Percentiles rank a stretch among this genome's conserved stretches.
phyloP scores from a whole-genome alignment of 2,113 vertebrate species.

The Pangasianodon hypophthalmus region DNA sequence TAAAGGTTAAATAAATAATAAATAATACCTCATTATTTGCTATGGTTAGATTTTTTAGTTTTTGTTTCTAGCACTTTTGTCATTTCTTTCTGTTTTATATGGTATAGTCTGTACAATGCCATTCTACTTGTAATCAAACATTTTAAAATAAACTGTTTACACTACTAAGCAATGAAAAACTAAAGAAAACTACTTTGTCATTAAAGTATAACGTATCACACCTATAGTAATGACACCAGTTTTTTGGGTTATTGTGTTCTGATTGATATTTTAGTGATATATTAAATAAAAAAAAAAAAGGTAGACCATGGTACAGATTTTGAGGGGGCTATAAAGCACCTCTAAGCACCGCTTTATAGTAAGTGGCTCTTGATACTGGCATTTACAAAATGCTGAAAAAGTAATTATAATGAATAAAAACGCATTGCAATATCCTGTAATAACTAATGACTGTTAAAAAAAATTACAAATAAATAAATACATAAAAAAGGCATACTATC shows the following conservation, averaged over 20 bases:
- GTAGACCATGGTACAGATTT: too few species aligned
- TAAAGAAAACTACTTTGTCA: background rate
- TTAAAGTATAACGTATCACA: background rate
- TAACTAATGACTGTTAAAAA: background rate
- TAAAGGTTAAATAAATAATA: too few species aligned
- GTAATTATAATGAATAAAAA: background rate
- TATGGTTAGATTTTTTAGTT: too few species aligned
- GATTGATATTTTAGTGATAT: background rate
- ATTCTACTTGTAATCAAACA: too few species aligned
- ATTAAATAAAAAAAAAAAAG: background rate
- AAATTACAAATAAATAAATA: background rate
- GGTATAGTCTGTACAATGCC: too few species aligned
- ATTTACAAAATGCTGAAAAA: background rate
- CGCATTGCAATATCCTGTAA: background rate
- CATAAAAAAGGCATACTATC: background rate
- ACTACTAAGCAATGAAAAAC: background rate
- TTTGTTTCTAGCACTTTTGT: too few species aligned
- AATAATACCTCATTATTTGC: too few species aligned
- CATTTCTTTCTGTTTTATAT: too few species aligned
- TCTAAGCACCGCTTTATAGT: too few species aligned
- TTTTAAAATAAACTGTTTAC: background rate
- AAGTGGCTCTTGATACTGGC: background rate
- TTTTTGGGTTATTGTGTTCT: background rate
- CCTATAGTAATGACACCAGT: background rate
- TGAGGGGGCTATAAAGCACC: background rate